These are phyloP conservation scores for Eupithecia pulchellata DNA, from an alignment of 2,888 invertebrate genomes.

Conservation along the genomic window DNA sequence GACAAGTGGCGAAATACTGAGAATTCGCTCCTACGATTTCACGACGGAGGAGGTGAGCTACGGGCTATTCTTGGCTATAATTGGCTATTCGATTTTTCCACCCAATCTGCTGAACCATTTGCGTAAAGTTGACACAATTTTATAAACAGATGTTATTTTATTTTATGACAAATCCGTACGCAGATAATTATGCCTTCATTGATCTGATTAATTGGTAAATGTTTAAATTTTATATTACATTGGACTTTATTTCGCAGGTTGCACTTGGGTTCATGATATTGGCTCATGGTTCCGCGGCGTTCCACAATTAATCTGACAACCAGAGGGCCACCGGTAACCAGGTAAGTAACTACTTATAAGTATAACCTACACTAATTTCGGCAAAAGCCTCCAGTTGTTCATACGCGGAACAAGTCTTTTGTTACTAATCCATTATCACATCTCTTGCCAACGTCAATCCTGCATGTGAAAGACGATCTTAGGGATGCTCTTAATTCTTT, in stretches of 20 bases:
- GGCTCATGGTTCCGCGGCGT: slow-evolving; percentile 7
- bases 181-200: too few relatives aligned
- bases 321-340: slow-evolving; percentile 4
- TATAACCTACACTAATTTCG: not conserved
- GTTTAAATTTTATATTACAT: not conserved
- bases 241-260: not conserved
- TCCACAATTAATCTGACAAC: not conserved
- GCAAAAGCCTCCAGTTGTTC: not conserved
- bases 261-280: slow-evolving; percentile 8
- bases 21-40: too few relatives aligned
- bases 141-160: not conserved
- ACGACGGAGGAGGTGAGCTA: too few relatives aligned
- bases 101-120: too few relatives aligned
- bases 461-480: too few relatives aligned
- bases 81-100: too few relatives aligned
- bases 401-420: not conserved
- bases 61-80: too few relatives aligned
- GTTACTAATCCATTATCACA: not conserved
- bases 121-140: too few relatives aligned
- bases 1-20: too few relatives aligned
- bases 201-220: not conserved
- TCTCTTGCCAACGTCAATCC: not conserved
- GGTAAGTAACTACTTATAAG: not conserved
- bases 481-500: too few relatives aligned
- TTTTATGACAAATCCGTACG: not conserved